Evolutionary conservation across 2,113 vertebrate genomes (phyloP), one percentile per base, ranked within the genome.

Genomic region (Perca fluviatilis): DNA sequence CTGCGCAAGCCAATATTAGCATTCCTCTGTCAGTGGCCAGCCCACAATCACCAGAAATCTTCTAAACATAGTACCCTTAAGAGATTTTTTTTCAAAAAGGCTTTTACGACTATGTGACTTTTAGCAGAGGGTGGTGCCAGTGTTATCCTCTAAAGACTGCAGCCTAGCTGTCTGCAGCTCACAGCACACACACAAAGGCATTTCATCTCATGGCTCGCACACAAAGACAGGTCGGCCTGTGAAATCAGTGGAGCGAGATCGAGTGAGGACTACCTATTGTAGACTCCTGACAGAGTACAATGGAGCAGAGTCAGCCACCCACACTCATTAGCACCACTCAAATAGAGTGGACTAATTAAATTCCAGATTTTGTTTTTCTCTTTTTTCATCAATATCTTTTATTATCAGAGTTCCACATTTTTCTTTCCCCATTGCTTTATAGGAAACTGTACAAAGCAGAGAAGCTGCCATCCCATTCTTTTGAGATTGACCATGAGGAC

Each of bases 401-500:
- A 73, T 71, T 23, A 60, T 76, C 16, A 58, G 21, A 65, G 9
- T 75, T 57, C 43, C 64, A 62, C 70, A 8, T 79, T 47, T 57
- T 54, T 43, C 50, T 79, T 62, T 74, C 40, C 16, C 51, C 23
- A 16, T 70, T 84, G 14, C 65, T 54, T 82, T 74, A 30, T 89
- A 99, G 98, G 92, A 96, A 95, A 93, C 95, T 96, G 83, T 96
- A 95, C 88, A 97, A 95, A 93, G 95, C 96, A 86, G 98, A 99
- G 90, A 99, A 99, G 92, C 93, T 99, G 84, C 97, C 96, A 14
- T 97, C 97, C 4, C 98, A 99, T 94, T 98, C 97, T 63, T 99
- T 99, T 92, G 98, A 99, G 96, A 96, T 99, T 2, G 98, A 99
- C 93, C 96, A 99, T 89, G 98, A 99, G 93, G 98, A 99, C 68